Percentiles rank a stretch among this genome's conserved stretches.
Conservation (phyloP, 1,140 invertebrate species). For the Onthophagus taurus region DNA sequence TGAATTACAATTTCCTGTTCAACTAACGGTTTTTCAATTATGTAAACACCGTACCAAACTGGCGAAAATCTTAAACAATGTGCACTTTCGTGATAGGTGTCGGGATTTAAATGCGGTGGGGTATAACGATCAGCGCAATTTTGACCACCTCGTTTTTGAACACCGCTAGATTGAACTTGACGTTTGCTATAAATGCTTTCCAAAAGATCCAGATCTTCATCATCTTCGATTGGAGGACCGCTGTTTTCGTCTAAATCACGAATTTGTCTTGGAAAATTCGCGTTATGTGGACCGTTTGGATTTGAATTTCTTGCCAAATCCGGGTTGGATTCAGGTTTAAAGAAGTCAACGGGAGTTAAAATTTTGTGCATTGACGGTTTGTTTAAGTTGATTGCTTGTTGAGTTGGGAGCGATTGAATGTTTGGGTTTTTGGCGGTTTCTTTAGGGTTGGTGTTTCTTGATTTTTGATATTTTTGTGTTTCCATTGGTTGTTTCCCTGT, state of each 20-base stretch:
- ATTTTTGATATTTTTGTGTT: neutral
- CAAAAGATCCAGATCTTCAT: neutral
- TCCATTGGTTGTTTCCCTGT: too few species aligned
- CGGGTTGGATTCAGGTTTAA: too few species aligned
- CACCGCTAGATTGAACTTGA: constrained; percentile 22
- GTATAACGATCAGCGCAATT: constrained; percentile 37
- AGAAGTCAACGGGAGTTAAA: too few species aligned
- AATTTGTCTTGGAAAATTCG: too few species aligned
- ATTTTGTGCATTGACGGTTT: constrained; percentile 7
- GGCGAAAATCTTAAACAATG: constrained; percentile 45
- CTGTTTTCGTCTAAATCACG: neutral
- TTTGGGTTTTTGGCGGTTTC: too few species aligned
- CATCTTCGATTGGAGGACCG: neutral
- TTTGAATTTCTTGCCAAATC: too few species aligned
- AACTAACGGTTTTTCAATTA: constrained; percentile 34
- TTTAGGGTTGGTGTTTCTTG: too few species aligned
- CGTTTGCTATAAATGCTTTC: constrained; percentile 13
- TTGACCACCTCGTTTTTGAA: constrained; percentile 40
- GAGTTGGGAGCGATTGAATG: too few species aligned
- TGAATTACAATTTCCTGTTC: constrained; percentile 37
- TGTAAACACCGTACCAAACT: constrained; percentile 42
- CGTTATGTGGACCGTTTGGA: too few species aligned
- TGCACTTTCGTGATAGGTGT: constrained; percentile 41
- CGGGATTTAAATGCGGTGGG: constrained; percentile 34
- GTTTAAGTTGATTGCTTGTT: too few species aligned